Conservation (phyloP, 1,140 invertebrate species). For the Rhynchophorus ferrugineus region DNA sequence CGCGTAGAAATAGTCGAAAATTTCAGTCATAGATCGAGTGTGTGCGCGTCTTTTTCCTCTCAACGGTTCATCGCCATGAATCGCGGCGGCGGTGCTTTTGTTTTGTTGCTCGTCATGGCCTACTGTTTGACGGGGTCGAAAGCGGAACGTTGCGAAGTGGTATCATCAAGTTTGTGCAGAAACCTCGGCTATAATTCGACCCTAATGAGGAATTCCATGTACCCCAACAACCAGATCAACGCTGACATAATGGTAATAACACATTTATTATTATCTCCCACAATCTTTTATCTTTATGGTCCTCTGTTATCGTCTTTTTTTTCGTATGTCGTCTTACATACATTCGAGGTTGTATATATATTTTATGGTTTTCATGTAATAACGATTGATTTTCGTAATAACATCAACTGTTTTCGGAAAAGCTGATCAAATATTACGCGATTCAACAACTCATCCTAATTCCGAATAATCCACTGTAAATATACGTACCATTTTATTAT, state of each 20-base stretch:
- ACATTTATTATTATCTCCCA: slow-evolving; percentile 18
- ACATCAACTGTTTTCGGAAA: no score
- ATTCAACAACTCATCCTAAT: no score
- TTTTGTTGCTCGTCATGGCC: slow-evolving; percentile 4
- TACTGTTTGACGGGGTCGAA: background rate
- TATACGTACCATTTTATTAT: no score
- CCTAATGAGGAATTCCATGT: slow-evolving; percentile 77
- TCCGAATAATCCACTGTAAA: no score
- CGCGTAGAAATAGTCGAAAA: background rate
- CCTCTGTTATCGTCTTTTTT: slow-evolving; percentile 20
- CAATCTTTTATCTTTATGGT: slow-evolving; percentile 24
- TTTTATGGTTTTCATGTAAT: no score
- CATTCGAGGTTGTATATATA: no score
- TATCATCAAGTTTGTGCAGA: slow-evolving; percentile 71
- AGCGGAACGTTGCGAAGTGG: slow-evolving; percentile 62
- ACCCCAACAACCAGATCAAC: slow-evolving; percentile 61
- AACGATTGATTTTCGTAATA: no score
- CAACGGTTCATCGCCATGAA: slow-evolving; percentile 5
- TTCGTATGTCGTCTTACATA: slow-evolving; percentile 15
- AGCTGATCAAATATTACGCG: no score
- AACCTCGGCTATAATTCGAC: slow-evolving; percentile 82
- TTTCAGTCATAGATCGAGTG: background rate
- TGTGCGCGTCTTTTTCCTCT: no score
- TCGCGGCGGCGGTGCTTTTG: slow-evolving; percentile 2
- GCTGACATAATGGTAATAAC: slow-evolving; percentile 24